Base-by-base conservation (phyloP, 2,113 vertebrate genomes). In the Epinephelus cyanopodus region DNA sequence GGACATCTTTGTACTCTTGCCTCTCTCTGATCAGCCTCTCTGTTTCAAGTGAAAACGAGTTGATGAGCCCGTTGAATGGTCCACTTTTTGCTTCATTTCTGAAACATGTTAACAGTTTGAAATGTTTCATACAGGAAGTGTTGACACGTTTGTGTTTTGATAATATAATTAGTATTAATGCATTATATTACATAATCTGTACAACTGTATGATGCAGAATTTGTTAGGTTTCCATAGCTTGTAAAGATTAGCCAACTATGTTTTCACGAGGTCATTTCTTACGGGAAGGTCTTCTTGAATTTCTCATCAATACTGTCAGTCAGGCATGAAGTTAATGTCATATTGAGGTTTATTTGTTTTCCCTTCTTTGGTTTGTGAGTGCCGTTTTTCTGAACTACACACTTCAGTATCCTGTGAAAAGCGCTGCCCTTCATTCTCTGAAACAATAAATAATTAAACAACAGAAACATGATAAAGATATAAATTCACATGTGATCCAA, bases 251-350 rank as follows among this genome's bases (percentile, higher is more conserved):
- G 0, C 18, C 11, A 19, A 21, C 19, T 23, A 53, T 54, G 5
- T 78, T 4, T 18, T 75, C 2, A 54, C 37, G 17, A 15, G 45
- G 13, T 61, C 0, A 42, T 74, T 58, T 74, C 88, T 75, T 79
- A 92, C 87, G 80, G 88, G 37, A 92, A 92, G 18, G 74, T 85
- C 23, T 80, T 86, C 73, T 37, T 83, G 82, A 92, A 90, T 50
- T 89, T 71, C 1, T 82, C 82, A 80, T 90, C 78, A 45, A 90
- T 84, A 80, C 82, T 84, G 19, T 56, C 52, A 29, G 47, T 82
- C 71, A 92, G 75, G 17, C 1, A 7, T 57, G 84, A 83, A 5
- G 79, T 45, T 29, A 92, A 74, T 21, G 17, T 47, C 58, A 23
- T 12, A 39, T 88, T 92, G 42, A 90, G 7, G 64, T 85, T 74